Base-by-base conservation (phyloP, 2,797 vertebrate species). In the Phataginus tetradactyla region DNA sequence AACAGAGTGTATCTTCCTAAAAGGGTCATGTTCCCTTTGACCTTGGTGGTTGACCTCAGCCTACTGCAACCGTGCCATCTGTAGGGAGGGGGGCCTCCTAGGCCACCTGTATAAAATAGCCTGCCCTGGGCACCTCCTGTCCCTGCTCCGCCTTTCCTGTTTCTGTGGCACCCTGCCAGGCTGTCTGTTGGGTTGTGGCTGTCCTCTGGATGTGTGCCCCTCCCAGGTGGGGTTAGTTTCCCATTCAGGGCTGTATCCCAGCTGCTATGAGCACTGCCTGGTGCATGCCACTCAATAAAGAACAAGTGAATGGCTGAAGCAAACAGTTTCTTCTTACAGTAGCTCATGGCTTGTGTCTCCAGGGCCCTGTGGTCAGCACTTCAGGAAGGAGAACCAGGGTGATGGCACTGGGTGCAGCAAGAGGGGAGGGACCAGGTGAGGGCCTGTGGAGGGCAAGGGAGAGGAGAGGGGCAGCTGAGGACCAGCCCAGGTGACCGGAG, bases 101-200 rank as follows among this genome's bases (percentile, higher is more conserved):
- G 49, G 9, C 55, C 59, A 20, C 32, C 64, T 7, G 0, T 13
- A 4, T 5, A 34, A 29, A 64, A 18, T 1, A 39, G 61, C 29
- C 42, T 32, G 20, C 8, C 49, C 17, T 51, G 5, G 3, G 20
- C 86, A 23, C 4, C 21, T 2, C n/a, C 45, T 2, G 0, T 2
- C 49, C 51, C 37, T 45, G 42, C 42, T 37, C 21, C 1, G 34
- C 42, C 23, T 11, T 11, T 1, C 42, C 32, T 7, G 78, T 68
- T 14, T 27, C 61, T 9, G 1, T 8, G n/a, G 39, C 55, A 15
- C 53, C 32, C 5, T 2, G 25, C 32, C 20, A 0, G 17, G 1
- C 39, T 20, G 17, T 39, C 1, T 10, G 9, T 71, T 9, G 64
- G 77, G n/a, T n/a, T 61, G 72, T 42, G 39, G 34, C 29, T 66